Percentiles rank a stretch among this genome's conserved stretches.
These are phyloP conservation scores for Azemiops feae DNA, from an alignment of 2,113 vertebrate genomes.

Conservation along the genomic window DNA sequence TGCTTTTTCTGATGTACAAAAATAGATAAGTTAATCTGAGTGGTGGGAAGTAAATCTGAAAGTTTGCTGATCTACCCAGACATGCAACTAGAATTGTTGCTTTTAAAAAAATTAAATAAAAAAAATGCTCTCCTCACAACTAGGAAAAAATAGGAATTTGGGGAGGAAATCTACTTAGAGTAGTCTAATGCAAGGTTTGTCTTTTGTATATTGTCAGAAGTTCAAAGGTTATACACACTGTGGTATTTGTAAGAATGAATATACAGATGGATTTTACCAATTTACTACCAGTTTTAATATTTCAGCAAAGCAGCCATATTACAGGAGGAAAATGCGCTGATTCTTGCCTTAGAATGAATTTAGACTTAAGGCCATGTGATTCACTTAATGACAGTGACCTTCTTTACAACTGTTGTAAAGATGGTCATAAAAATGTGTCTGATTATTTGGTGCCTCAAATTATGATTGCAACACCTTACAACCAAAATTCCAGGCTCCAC, in stretches of 20 bases:
- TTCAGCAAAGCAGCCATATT: conserved; percentile 65
- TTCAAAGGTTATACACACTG: conserved; percentile 81
- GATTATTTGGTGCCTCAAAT: too few relatives aligned
- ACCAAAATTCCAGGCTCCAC: background rate
- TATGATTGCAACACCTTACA: too few relatives aligned
- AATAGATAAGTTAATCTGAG: background rate
- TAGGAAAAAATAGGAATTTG: background rate
- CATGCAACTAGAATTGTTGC: background rate
- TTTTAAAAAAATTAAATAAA: background rate
- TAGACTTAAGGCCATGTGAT: too few relatives aligned
- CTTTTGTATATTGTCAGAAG: conserved; percentile 83
- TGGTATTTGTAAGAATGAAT: conserved; percentile 72
- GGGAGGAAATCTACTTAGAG: conserved; percentile 60
- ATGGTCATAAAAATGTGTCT: too few relatives aligned
- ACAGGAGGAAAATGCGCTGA: conserved; percentile 38
- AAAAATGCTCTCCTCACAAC: background rate
- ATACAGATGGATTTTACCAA: conserved; percentile 67
- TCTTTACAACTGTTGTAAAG: too few relatives aligned
- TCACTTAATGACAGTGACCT: too few relatives aligned
- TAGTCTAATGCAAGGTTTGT: conserved; percentile 69
- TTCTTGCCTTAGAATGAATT: conserved; percentile 35
- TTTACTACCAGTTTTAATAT: conserved; percentile 69
- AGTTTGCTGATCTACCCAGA: background rate
- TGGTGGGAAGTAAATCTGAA: background rate
- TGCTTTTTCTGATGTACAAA: background rate